Percentiles rank a stretch among this genome's conserved stretches.
Conservation (phyloP, 2,888 invertebrate genomes). For the Epiperipatus broadwayi region DNA sequence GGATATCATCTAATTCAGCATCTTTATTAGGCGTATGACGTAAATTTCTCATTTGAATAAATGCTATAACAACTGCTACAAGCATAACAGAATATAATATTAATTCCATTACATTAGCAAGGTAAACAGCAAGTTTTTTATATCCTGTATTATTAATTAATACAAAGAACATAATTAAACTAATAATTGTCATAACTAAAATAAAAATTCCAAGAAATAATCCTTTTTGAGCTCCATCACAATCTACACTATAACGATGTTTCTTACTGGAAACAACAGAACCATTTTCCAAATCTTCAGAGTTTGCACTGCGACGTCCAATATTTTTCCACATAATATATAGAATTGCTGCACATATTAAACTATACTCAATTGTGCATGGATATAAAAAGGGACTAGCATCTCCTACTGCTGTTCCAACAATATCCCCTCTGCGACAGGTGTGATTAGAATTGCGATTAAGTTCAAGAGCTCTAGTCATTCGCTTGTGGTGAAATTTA, state of each 20-base stretch:
- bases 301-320: slow-evolving; percentile 13
- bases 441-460: too few species aligned
- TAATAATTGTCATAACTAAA: slow-evolving; percentile 17
- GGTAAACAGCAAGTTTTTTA: slow-evolving; percentile 20
- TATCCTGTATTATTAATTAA: slow-evolving; percentile 20
- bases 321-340: slow-evolving; percentile 30
- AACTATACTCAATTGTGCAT: slow-evolving; percentile 31
- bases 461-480: too few species aligned
- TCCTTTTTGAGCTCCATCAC: slow-evolving; percentile 16
- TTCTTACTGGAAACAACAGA: background rate
- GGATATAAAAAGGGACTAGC: slow-evolving; percentile 30
- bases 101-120: slow-evolving; percentile 22
- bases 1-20: slow-evolving; percentile 17
- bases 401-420: too few species aligned
- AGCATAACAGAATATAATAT: slow-evolving; percentile 21
- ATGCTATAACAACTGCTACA: slow-evolving; percentile 21
- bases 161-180: slow-evolving; percentile 25
- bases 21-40: slow-evolving; percentile 14
- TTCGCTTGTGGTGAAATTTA: too few species aligned
- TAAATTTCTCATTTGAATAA: slow-evolving; percentile 21
- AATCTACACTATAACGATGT: slow-evolving; percentile 17
- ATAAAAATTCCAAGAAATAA: slow-evolving; percentile 17
- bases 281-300: background rate
- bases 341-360: slow-evolving; percentile 30
- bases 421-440: too few species aligned